Evolutionary conservation across 2,888 invertebrate genomes (phyloP), one percentile per base, ranked within the genome.

Genomic region (Julus scanicus): DNA sequence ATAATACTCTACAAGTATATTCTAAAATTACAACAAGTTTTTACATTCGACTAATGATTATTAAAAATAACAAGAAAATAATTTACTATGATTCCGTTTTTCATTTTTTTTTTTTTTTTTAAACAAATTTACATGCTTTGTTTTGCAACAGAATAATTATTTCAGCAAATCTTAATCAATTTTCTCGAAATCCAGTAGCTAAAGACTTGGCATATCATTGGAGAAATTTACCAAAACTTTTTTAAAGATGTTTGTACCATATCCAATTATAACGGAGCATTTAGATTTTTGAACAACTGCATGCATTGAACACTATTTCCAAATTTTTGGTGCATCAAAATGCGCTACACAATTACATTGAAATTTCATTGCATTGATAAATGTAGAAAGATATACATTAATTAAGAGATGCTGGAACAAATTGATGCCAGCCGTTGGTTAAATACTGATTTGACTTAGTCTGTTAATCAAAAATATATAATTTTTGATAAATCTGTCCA

Each of bases 11-110:
- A 80, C 80, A 80, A 37, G 80, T 80, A 80, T 80, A 37, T 37
- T 80, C 80, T 37, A 80, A 80, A 80, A 80, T 80, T 80, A 80
- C 80, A 80, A 80, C 80, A 80, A 80, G 9, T 63, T 63, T 80
- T 80, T 80, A 80, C 80, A 80, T 39, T 80, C 80, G 80, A 80
- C 80, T 80, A 80, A 39, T 80, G 80, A 80, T 80, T 80, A 80
- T 80, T 80, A 80, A 80, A 80, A 80, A 80, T 80, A 80, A 80
- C 80, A 80, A 80, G 80, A 80, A 80, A 80, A 80, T 80, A 80
- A 80, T 80, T 37, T 80, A 80, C 9, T 80, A 39, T 80, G 80
- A 37, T 39, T 80, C 37, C 37, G 37, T 37, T 15, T 44, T 37
- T 37, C 80, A 3, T 37, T 80, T 80, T 80, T 71, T 37, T 80